phyloP scores from a whole-genome alignment of 2,797 vertebrate species.

The Lophius americanus region DNA sequence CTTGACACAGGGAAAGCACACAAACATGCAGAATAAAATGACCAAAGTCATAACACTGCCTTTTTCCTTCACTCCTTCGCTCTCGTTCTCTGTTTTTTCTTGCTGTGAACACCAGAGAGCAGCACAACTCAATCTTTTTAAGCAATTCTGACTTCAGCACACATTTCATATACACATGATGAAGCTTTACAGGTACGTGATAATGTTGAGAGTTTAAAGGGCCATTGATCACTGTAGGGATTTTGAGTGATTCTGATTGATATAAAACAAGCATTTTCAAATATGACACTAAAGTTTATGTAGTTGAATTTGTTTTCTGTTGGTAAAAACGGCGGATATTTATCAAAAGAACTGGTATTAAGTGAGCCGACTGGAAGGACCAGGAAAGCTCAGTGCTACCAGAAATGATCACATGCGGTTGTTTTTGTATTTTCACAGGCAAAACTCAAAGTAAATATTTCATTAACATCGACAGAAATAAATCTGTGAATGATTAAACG shows the following conservation, averaged over 20 bases:
- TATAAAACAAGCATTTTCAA: not conserved
- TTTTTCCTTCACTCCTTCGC: too few relatives aligned
- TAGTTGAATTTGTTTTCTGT: not conserved
- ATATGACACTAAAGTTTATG: not conserved
- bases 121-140: constrained; percentile 21
- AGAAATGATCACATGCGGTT: too few relatives aligned
- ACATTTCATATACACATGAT: not conserved
- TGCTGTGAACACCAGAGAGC: constrained; percentile 37
- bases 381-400: not conserved
- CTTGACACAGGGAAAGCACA: too few relatives aligned
- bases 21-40: too few relatives aligned
- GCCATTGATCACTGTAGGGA: too few relatives aligned
- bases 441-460: too few relatives aligned
- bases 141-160: not conserved
- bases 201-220: too few relatives aligned
- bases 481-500: too few relatives aligned
- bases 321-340: not conserved
- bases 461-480: too few relatives aligned
- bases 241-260: not conserved
- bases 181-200: too few relatives aligned
- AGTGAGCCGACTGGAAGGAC: constrained; percentile 6
- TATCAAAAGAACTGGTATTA: not conserved
- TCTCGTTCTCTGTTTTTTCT: not conserved
- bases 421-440: too few relatives aligned
- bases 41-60: too few relatives aligned